Conservation (phyloP, 2,113 vertebrate genomes). For the Ahaetulla prasina region DNA sequence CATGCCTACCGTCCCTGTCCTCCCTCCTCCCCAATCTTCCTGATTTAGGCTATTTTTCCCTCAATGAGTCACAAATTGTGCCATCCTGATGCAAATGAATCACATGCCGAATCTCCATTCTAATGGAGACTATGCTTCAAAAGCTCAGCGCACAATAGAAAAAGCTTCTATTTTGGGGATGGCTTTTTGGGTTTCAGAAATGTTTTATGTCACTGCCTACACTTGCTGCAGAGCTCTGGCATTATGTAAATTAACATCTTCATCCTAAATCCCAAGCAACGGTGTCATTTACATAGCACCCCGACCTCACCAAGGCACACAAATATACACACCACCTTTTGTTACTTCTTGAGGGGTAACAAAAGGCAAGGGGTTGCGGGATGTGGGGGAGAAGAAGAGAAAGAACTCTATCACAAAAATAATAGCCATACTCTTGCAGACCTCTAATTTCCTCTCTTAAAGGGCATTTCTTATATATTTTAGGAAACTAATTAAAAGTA, state of each 20-base stretch:
- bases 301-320: not conserved
- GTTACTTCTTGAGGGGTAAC: constrained; percentile 35
- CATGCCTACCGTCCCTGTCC: too few species aligned
- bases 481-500: constrained; percentile 58
- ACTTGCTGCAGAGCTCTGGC: constrained; percentile 54
- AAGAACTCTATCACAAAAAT: constrained; percentile 51
- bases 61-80: not conserved
- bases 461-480: constrained; percentile 41
- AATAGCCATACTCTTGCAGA: constrained; percentile 39
- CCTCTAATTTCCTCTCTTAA: constrained; percentile 27
- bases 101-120: constrained; percentile 18
- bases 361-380: not conserved
- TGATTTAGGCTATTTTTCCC: not conserved
- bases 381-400: constrained; percentile 22
- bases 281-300: constrained; percentile 48
- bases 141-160: constrained; percentile 38
- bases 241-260: constrained; percentile 64
- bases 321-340: constrained; percentile 19
- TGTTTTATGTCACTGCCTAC: constrained; percentile 50
- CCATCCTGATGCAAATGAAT: constrained; percentile 29
- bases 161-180: constrained; percentile 52
- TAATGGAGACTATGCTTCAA: constrained; percentile 46
- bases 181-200: constrained; percentile 50
- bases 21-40: not conserved
- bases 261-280: constrained; percentile 50